A percentile compares a stretch with the other conserved stretches of the same genome.
Conservation (phyloP, 2,888 invertebrate genomes). For the Hydraecia micacea region DNA sequence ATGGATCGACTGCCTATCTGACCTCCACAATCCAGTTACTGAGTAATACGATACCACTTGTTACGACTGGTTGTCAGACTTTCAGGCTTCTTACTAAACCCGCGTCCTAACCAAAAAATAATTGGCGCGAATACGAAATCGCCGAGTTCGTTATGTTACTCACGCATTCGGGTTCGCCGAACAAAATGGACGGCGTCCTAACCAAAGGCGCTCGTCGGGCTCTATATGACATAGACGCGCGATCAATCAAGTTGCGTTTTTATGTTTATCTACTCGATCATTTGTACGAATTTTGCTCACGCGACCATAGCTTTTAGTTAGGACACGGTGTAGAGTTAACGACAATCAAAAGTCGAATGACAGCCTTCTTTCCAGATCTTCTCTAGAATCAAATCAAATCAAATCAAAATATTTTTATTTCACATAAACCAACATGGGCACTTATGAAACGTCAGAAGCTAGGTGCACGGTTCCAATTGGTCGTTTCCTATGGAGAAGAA, state of each 20-base stretch:
- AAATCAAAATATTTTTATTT: too few species aligned
- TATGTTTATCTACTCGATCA: too few species aligned
- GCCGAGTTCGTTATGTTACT: neutral
- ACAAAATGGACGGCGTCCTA: neutral
- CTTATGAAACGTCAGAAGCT: too few species aligned
- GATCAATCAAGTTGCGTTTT: neutral
- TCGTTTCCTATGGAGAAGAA: too few species aligned
- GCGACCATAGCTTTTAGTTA: neutral
- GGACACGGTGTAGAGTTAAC: neutral
- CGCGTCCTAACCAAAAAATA: neutral
- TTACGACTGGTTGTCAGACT: neutral
- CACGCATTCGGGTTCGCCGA: neutral
- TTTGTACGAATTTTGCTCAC: too few species aligned
- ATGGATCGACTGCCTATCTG: neutral
- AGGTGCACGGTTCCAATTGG: too few species aligned
- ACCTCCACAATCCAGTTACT: neutral
- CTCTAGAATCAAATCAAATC: too few species aligned
- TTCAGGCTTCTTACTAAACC: neutral
- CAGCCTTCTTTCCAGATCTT: neutral
- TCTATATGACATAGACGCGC: neutral
- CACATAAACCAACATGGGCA: too few species aligned
- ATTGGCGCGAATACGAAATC: neutral
- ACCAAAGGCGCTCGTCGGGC: neutral
- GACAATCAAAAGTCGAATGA: neutral
- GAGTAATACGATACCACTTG: neutral